Evolutionary conservation across 2,797 vertebrate genomes (phyloP), one percentile per base, ranked within the genome.

Genomic region (Eptatretus atami): DNA sequence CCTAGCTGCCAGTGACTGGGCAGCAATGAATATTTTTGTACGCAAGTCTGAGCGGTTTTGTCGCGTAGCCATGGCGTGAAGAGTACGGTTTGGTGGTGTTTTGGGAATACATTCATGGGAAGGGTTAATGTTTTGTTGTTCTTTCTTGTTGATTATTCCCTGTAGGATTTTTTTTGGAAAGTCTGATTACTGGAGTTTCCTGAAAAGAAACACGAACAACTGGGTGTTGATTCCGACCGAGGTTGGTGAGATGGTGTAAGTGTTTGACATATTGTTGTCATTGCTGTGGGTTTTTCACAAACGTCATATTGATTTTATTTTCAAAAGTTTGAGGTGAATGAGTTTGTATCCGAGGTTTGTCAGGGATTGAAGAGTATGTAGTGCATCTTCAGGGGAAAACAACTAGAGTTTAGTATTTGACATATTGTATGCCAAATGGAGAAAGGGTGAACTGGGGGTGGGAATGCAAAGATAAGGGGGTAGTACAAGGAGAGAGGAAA

Each of bases 161-260:
- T 67, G 63, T 72, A 96, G 90, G 90, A 96, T n/a, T 70, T 82
- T 96, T 67, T 98, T 98, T 55, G 90, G 90, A 12, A 98, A 98
- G 73, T 98, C 90, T 12, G 90, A 98, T 1, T 98, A 94, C 73
- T 98, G 65, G 90, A 98, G 75, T 88, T 94, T 66, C 78, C 85
- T 72, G 95, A 98, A 71, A 82, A 81, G 19, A 84, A 83, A 88
- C 0, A 87, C 95, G 15, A 79, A 82, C 53, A 94, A 92, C 70
- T 95, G 86, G 87, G 94, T 98, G 90, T 76, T 98, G 69, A 86
- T 94, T 63, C 73, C 81, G 80, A 82, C 80, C 1, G 80, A 82
- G 77, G 80, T 82, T 67, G 68, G 72, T 13, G 1, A 13, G 53
- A n/a, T 44, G 55, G 15, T 24, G 24, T 60, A 12, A 31, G 31